A percentile compares a stretch with the other conserved stretches of the same genome.
phyloP scores from a whole-genome alignment of 2,888 invertebrate genomes.

The Zelleria hepariella region DNA sequence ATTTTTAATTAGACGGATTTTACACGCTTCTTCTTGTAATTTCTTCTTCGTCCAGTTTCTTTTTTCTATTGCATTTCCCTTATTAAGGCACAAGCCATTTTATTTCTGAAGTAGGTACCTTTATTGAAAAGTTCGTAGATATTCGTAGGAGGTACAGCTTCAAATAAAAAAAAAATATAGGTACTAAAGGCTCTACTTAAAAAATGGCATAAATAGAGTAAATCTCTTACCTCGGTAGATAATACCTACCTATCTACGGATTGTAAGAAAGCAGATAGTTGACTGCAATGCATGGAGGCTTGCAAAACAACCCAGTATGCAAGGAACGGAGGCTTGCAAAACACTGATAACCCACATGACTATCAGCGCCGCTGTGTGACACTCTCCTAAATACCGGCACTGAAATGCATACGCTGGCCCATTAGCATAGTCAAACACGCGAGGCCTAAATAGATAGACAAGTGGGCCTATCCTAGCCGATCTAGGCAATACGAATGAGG shows the following conservation, averaged over 20 bases:
- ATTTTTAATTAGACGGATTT: neutral
- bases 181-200: too few species aligned
- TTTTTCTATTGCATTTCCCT: too few species aligned
- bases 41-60: neutral
- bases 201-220: too few species aligned
- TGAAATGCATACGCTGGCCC: slow-evolving; percentile 26
- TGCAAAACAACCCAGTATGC: too few species aligned
- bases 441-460: neutral
- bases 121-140: too few species aligned
- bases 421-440: neutral
- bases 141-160: too few species aligned
- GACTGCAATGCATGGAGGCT: too few species aligned
- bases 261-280: too few species aligned
- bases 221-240: neutral
- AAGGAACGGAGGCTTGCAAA: slow-evolving; percentile 15
- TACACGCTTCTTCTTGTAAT: neutral
- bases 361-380: slow-evolving; percentile 23
- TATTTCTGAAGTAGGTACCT: too few species aligned
- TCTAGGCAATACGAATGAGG: too few species aligned
- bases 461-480: neutral
- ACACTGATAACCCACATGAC: slow-evolving; percentile 53
- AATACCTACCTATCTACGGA: neutral
- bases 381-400: slow-evolving; percentile 39
- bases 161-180: too few species aligned
- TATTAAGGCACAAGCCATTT: too few species aligned